phyloP scores from a whole-genome alignment of 2,888 invertebrate genomes.

The Toxonevra muliebris region DNA sequence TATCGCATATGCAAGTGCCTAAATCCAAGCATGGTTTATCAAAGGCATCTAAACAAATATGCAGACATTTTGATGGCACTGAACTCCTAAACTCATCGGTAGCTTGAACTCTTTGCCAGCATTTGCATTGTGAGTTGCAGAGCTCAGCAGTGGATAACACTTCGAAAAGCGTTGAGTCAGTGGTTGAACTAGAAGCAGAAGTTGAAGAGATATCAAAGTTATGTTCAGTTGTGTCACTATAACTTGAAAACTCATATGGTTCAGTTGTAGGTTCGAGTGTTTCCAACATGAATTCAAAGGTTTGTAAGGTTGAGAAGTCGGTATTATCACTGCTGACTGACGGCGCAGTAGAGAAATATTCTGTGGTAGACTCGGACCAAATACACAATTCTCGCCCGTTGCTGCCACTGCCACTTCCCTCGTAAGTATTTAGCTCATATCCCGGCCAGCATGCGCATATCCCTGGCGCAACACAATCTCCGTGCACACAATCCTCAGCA shows the following conservation, averaged over 20 bases:
- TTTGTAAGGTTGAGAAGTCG: too few species aligned
- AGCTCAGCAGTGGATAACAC: background rate
- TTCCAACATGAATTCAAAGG: too few species aligned
- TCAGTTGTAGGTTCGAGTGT: background rate
- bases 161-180: background rate
- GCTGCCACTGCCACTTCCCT: slow-evolving; percentile 58
- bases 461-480: slow-evolving; percentile 54
- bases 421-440: slow-evolving; percentile 55
- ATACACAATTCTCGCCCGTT: slow-evolving; percentile 51
- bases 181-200: background rate
- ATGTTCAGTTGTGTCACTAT: background rate
- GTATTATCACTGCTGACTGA: background rate
- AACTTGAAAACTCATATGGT: background rate
- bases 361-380: slow-evolving; percentile 46
- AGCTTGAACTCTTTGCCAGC: slow-evolving; percentile 28
- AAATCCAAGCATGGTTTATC: slow-evolving; percentile 49
- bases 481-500: slow-evolving; percentile 41
- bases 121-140: slow-evolving; percentile 24
- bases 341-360: background rate
- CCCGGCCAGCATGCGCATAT: slow-evolving; percentile 63
- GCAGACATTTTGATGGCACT: slow-evolving; percentile 37
- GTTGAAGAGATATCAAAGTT: background rate
- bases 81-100: background rate
- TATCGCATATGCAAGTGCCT: slow-evolving; percentile 42
- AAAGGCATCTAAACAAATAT: slow-evolving; percentile 43